These are phyloP conservation scores for Maniola hyperantus DNA, from an alignment of 2,888 invertebrate species.

Conservation along the genomic window DNA sequence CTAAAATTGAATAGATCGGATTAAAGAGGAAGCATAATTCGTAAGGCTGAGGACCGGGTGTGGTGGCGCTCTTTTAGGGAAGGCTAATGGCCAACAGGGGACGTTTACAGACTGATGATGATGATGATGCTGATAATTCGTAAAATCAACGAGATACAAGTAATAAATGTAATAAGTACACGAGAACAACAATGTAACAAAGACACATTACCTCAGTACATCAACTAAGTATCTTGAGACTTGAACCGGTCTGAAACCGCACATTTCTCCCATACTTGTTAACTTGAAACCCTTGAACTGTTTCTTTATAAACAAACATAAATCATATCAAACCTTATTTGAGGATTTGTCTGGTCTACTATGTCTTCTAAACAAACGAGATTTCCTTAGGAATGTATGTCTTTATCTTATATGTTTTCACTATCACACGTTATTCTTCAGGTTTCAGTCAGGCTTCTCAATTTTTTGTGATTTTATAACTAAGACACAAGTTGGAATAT, in stretches of 20 bases:
- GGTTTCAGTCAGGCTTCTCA: not conserved
- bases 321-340: not conserved
- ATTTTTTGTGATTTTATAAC: too few relatives aligned
- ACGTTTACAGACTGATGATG: too few relatives aligned
- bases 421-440: not conserved
- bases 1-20: too few relatives aligned
- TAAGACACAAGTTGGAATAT: too few relatives aligned
- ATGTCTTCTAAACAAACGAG: not conserved
- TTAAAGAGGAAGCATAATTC: too few relatives aligned
- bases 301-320: not conserved
- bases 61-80: too few relatives aligned
- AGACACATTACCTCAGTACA: not conserved
- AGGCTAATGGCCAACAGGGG: too few relatives aligned
- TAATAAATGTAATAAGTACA: not conserved
- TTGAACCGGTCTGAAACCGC: slow-evolving; percentile 4
- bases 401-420: not conserved
- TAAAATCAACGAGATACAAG: not conserved
- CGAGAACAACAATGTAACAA: not conserved
- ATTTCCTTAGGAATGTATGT: not conserved
- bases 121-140: too few relatives aligned
- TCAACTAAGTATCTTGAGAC: not conserved
- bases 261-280: not conserved
- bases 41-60: too few relatives aligned
- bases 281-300: not conserved
- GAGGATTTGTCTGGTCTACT: not conserved